Evolutionary conservation across 2,797 vertebrate species (phyloP), one percentile per base, ranked within the genome.

Genomic region (Etheostoma perlongum): DNA sequence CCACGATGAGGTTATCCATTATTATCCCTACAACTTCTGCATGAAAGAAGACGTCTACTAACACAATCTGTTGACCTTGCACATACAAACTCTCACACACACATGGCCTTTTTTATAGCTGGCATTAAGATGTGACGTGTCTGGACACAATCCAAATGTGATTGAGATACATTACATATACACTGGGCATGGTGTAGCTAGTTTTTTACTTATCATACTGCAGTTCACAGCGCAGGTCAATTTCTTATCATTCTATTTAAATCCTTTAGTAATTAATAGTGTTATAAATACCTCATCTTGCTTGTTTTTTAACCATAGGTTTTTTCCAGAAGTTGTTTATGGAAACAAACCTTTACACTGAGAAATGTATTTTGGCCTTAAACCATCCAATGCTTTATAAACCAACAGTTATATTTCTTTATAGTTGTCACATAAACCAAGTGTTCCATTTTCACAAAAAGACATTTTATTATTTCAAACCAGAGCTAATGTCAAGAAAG

Each of bases 1-100:
- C 19, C 8, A 14, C 74, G 72, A 84, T 78, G 79, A 65, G 44
- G 62, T 40, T 78, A 91, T 91, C 79, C 74, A 83, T 91, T 85
- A 87, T 86, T 79, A 84, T 77, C 78, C 74, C 49, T 52, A 11
- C 55, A 71, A 40, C 44, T 21, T 40, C 61, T 49, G 55, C 33
- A 65, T 53, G 12, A 30, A 64, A 64, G 46, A 75, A 76, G 69
- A 83, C 36, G 0, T 72, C 58, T 62, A 57, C 57, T 53, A 61
- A 19, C 49, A 57, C 40, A 79, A 57, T 42, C 11, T 69, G 46
- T 33, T 82, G 74, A 84, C 83, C 68, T 81, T 87, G 71, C 58
- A 15, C n/a, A 14, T 6, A 10, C 7, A n/a, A 82, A 65, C 47
- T 23, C 16, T 65, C 48, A 16, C 47, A 48, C 33, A 3, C 33